Base-by-base conservation (phyloP, 2,797 vertebrate species). In the Lithobates sylvaticus region DNA sequence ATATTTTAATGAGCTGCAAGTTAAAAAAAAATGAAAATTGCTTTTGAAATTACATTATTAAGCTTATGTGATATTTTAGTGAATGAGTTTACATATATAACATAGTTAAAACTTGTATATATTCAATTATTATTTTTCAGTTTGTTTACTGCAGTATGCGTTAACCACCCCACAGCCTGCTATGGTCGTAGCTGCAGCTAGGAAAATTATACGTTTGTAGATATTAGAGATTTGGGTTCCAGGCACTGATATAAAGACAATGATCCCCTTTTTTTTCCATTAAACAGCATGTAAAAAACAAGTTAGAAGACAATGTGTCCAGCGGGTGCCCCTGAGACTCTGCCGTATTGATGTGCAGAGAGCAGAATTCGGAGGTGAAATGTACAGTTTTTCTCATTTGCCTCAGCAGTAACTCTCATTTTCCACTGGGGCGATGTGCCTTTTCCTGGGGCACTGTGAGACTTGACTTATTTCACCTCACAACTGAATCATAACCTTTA, bases 361-460 rank as follows among this genome's bases (percentile, higher is more conserved):
- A 70, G 79, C 26, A 58, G 21, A 72, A 71, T 47, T 73, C 67
- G 18, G 73, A 65, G 85, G 79, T 76, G 84, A 77, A 77, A 44
- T 42, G 44, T 42, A n/a, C 32, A 70, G 65, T 70, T 82, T 80
- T 86, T 86, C 72, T 86, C 34, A 81, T 86, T 76, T 86, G 72
- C 74, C 61, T 78, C 39, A 13, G 75, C 78, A 81, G 76, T 86
- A 86, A 71, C 84, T 68, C 32, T 50, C 75, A 65, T 81, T 39
- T 75, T 81, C 77, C 78, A 44, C 39, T 21, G 64, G 77, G 78
- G 71, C 34, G 23, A 76, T 54, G 29, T 36, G 42, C 36, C 21
- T 75, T 80, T 75, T 81, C 84, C 84, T 80, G 84, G 71, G 71
- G 84, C 84, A 54, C 44, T 16, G 16, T 27, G 36, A 73, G 61